Conservation (phyloP, 2,113 vertebrate species). For the Sardina pilchardus region DNA sequence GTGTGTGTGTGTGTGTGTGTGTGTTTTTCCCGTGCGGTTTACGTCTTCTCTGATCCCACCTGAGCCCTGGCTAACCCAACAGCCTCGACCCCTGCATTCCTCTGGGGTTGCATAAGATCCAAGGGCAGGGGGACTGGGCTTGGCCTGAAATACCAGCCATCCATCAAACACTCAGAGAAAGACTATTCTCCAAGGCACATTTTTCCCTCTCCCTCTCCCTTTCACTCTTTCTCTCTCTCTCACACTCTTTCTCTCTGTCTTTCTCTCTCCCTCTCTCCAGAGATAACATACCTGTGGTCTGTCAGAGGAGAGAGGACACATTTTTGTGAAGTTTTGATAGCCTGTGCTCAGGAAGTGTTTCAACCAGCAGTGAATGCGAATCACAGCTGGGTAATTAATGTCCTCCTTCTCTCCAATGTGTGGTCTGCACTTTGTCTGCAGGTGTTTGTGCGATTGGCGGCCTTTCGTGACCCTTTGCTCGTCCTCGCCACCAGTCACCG, state of each 20-base stretch:
- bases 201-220: neutral
- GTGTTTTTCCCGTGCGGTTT: neutral
- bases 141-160: slow-evolving; percentile 1
- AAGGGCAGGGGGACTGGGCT: slow-evolving; percentile 24
- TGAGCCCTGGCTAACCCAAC: neutral
- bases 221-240: neutral
- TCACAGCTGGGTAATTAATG: neutral
- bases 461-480: neutral
- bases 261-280: neutral
- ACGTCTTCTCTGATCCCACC: neutral
- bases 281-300: neutral
- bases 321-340: neutral
- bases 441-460: neutral
- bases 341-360: neutral
- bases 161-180: neutral
- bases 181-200: neutral
- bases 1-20: too few species aligned
- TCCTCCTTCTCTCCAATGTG: neutral
- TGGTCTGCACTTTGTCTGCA: neutral
- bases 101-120: slow-evolving; percentile 41
- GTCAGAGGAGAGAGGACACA: neutral
- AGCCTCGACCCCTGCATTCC: slow-evolving; percentile 49
- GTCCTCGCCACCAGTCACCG: neutral
- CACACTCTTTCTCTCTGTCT: neutral
- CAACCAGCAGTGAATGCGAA: neutral